These are phyloP conservation scores for Heteromurus nitidus DNA, from an alignment of 2,888 invertebrate genomes.

Conservation along the genomic window DNA sequence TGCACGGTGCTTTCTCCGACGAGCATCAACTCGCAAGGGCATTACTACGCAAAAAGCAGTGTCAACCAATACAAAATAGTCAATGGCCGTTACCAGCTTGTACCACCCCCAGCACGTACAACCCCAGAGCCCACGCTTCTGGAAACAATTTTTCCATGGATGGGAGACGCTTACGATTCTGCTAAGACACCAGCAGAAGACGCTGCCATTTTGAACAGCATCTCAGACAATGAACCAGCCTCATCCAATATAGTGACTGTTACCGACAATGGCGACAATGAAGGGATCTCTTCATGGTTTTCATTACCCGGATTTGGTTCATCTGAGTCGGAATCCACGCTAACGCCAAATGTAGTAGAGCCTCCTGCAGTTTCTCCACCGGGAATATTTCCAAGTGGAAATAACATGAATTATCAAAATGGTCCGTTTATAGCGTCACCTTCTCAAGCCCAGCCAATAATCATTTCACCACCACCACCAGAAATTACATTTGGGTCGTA, in stretches of 20 bases:
- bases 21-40: constrained; percentile 20
- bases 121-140: constrained; percentile 47
- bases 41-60: constrained; percentile 12
- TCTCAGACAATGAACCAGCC: constrained; percentile 37
- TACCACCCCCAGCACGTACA: constrained; percentile 29
- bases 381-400: too few species aligned
- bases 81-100: constrained; percentile 37
- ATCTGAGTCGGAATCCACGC: constrained; percentile 2
- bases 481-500: neutral
- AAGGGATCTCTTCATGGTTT: neutral
- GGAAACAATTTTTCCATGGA: constrained; percentile 58
- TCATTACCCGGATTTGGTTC: neutral
- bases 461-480: neutral
- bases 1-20: neutral
- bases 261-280: neutral
- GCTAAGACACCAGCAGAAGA: constrained; percentile 50
- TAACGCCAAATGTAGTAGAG: too few species aligned
- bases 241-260: neutral
- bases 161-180: constrained; percentile 37
- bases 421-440: neutral
- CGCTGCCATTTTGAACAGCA: constrained; percentile 52
- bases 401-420: neutral
- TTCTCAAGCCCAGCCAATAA: neutral
- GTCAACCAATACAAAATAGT: constrained; percentile 45
- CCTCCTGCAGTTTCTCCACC: too few species aligned